These are phyloP conservation scores for Tribolium freemani DNA, from an alignment of 2,888 invertebrate species.

Conservation along the genomic window DNA sequence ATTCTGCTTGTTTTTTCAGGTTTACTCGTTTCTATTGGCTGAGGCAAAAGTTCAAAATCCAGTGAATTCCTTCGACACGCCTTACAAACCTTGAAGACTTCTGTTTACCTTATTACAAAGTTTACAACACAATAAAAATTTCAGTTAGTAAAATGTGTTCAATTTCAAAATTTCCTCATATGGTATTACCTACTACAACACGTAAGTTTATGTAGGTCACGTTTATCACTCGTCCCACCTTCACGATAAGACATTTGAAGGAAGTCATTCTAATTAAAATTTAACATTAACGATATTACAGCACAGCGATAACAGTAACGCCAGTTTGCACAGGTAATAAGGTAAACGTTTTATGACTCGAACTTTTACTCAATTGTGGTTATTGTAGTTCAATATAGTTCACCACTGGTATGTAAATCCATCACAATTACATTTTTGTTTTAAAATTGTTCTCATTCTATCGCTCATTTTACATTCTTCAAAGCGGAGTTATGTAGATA, in stretches of 20 bases:
- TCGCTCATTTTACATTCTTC: no score
- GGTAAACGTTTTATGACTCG: constrained; percentile 28
- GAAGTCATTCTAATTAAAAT: constrained; percentile 44
- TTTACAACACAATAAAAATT: not conserved
- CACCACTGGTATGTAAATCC: not conserved
- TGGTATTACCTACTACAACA: not conserved
- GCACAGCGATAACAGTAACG: constrained; percentile 26
- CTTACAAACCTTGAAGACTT: not conserved
- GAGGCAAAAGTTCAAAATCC: not conserved
- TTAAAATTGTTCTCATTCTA: no score
- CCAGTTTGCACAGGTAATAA: constrained; percentile 26
- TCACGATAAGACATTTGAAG: constrained; percentile 30
- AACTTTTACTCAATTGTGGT: not conserved
- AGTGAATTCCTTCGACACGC: not conserved
- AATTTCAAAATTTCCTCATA: not conserved
- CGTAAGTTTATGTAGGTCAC: constrained; percentile 37
- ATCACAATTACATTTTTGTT: no score
- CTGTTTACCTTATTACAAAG: not conserved
- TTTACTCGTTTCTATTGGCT: not conserved
- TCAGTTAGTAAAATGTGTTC: not conserved
- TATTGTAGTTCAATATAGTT: not conserved
- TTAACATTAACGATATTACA: constrained; percentile 37
- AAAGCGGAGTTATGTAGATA: no score
- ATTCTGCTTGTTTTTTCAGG: constrained; percentile 23
- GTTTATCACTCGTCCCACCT: constrained; percentile 39